Evolutionary conservation across 2,113 vertebrate species (phyloP), one percentile per base, ranked within the genome.

Genomic region (Sprattus sprattus): DNA sequence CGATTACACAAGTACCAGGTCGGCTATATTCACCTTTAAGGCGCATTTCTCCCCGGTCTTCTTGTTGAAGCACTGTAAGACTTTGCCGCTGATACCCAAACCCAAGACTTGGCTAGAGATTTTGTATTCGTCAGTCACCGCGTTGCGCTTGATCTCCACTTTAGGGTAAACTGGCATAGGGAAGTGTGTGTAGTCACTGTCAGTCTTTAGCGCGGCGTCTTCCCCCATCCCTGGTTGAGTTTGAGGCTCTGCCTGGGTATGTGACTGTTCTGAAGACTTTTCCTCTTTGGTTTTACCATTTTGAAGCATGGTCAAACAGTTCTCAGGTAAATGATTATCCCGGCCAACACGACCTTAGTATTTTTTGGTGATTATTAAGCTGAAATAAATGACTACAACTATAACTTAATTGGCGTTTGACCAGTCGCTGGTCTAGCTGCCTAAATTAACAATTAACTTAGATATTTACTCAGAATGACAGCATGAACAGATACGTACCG

Each of bases 81-180:
- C 98, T 94, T 99, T 99, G 86, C 98, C 98, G 81, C 99, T 99
- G 93, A 99, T 97, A 49, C 98, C 98, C 87, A 99, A 93, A 15
- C 98, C 98, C 92, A 99, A 95, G 60, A 99, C 98, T 85, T 97
- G 96, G 85, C 93, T 97, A 91, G 98, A 98, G 85, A 99, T 95
- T 90, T 96, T 98, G 89, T 97, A 99, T 93, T 99, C 97, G 60
- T 99, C 97, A 0, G 97, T 99, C 91, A 99, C 97, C 0, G 98
- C 97, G 25, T 99, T 94, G 82, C 98, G 97, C 92, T 97, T 99
- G 85, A 98, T 97, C 50, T 99, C 97, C 85, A 95, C 91, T 87
- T 96, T 97, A 80, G 95, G 92, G 22, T 91, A 88, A n/a, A 39
- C 87, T 3, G 94, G 94, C 88, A 95, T 11, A 0, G 92, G 90